A percentile compares a stretch with the other conserved stretches of the same genome.
Conservation (phyloP, 2,888 invertebrate genomes). For the Drosophila pegasa region DNA sequence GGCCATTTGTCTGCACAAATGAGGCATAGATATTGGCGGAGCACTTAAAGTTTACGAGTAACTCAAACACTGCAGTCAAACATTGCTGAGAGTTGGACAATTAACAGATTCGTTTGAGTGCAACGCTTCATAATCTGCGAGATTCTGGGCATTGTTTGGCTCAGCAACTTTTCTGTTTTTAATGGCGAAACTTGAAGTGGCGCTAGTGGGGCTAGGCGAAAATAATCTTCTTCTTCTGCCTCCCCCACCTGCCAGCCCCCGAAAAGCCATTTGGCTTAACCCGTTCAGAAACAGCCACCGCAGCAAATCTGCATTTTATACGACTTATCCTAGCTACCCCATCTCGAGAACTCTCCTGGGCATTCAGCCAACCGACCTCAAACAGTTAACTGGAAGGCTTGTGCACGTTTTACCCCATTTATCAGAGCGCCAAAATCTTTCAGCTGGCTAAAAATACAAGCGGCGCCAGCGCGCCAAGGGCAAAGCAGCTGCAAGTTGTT, state of each 20-base stretch:
- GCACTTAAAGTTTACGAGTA: constrained; percentile 2
- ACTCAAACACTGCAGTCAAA: constrained; percentile 9
- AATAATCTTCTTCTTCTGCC: not conserved
- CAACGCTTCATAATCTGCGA: constrained; percentile 38
- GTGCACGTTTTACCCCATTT: constrained; percentile 76
- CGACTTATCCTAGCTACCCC: constrained; percentile 10
- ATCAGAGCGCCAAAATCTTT: constrained; percentile 63
- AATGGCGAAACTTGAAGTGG: constrained; percentile 41
- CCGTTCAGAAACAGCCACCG: constrained; percentile 46
- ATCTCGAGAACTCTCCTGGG: constrained; percentile 15
- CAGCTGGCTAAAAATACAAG: constrained; percentile 36
- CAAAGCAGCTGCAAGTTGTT: constrained; percentile 47
- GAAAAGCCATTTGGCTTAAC: constrained; percentile 47
- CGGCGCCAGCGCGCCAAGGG: constrained; percentile 29
- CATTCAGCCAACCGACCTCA: constrained; percentile 5
- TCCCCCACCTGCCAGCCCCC: not conserved
- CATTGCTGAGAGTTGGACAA: constrained; percentile 19
- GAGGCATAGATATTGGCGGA: not conserved
- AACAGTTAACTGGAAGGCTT: constrained; percentile 49
- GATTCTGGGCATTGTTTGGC: constrained; percentile 47
- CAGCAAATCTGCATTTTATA: constrained; percentile 68
- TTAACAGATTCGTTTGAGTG: constrained; percentile 28
- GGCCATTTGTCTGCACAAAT: not conserved
- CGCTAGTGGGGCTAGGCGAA: not conserved
- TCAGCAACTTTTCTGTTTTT: constrained; percentile 45